Evolutionary conservation across 2,888 invertebrate genomes (phyloP), one percentile per base, ranked within the genome.

Genomic region (Eupithecia vulgata): DNA sequence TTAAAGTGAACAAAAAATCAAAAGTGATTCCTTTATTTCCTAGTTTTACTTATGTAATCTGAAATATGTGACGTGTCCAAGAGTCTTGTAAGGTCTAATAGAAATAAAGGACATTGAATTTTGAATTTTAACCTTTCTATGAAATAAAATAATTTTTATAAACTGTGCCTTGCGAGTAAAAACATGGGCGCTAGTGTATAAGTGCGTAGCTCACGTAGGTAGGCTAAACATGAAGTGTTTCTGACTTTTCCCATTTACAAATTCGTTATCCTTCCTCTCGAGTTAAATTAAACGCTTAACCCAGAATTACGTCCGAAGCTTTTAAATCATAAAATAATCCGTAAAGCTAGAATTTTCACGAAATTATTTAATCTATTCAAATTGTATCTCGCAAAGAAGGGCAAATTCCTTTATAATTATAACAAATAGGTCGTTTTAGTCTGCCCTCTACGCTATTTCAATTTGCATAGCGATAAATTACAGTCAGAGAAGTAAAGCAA

Each of bases 401-500:
- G 68, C 62, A 62, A 75, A 80, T 77, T 78, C 77, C 75, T 73
- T 80, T 73, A 77, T 80, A 77, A 80, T 80, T 80, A 78, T 78
- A 76, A 80, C 77, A 78, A 77, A 80, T 76, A 76, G 80, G 69
- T 69, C 71, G 73, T 77, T 78, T 76, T 73, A 73, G 77, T 25
- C 75, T 59, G 68, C 73, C 64, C 42, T 65, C 45, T 67, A 76
- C 68, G 74, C 74, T 75, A 76, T 78, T 78, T 74, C 65, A 76
- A 79, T 79, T 78, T 77, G 72, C 77, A 77, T 73, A 70, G 70
- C 68, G 66, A 76, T 79, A 78, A 79, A 79, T 75, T 21, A 25
- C n/a, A 10, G 37, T 37, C 65, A 17, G 40, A 34, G 8, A 34
- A 34, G 61, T 57, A 25, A 21, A 34, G 15, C 34, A 34, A 8